Evolutionary conservation across 2,888 invertebrate genomes (phyloP).

Genomic region (Lasioglossum marginatum): DNA sequence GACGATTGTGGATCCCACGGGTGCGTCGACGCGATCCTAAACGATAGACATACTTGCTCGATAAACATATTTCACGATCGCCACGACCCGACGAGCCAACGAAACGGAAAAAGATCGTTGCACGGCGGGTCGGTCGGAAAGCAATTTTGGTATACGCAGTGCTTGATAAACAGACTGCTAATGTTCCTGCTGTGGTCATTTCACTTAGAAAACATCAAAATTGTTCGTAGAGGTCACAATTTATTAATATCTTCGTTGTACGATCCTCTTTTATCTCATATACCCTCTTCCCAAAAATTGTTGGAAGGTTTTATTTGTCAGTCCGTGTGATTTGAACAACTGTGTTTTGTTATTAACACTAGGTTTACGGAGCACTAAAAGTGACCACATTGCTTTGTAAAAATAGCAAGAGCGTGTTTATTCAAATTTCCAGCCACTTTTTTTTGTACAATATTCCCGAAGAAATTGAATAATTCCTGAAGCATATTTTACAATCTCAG

Average conservation of each 20-base stretch:
- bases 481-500: background rate
- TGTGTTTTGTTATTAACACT: background rate
- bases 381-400: background rate
- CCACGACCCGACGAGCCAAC: background rate
- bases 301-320: background rate
- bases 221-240: background rate
- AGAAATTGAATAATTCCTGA: background rate
- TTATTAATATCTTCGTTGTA: background rate
- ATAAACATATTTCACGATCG: conserved; percentile 1
- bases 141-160: conserved; percentile 51
- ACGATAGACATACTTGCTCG: conserved; percentile 37
- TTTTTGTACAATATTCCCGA: background rate
- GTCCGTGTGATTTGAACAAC: background rate
- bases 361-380: background rate
- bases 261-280: background rate
- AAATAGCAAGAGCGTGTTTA: background rate
- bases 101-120: background rate
- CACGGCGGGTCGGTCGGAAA: conserved; percentile 12
- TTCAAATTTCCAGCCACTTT: background rate
- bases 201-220: background rate
- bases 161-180: background rate
- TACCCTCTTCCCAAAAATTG: background rate
- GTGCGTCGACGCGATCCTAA: conserved; percentile 20
- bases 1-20: conserved; percentile 8
- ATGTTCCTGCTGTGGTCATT: background rate